Evolutionary conservation across 1,140 invertebrate species (phyloP).

Genomic region (Plodia interpunctella): DNA sequence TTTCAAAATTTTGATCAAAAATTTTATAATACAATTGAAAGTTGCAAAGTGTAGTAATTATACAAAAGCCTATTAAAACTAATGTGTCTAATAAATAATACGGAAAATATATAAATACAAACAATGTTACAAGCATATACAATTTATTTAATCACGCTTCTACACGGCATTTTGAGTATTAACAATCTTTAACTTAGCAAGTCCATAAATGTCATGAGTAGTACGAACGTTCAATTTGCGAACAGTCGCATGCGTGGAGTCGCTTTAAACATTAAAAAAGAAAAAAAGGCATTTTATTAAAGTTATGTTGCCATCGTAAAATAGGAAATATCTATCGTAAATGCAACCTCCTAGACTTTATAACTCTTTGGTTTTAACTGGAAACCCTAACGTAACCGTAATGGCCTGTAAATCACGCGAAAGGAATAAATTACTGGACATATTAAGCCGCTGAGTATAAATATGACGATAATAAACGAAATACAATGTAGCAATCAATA

Average conservation of each 20-base stretch:
- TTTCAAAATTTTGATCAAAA: too few relatives aligned
- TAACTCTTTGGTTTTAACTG: slow-evolving; percentile 40
- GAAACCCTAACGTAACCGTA: slow-evolving; percentile 45
- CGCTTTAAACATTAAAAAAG: slow-evolving; percentile 23
- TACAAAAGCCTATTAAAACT: neutral
- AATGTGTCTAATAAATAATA: slow-evolving; percentile 2
- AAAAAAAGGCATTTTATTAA: slow-evolving; percentile 30
- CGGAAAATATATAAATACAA: neutral
- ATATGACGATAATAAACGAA: slow-evolving; percentile 40
- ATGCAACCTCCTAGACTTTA: slow-evolving; percentile 45
- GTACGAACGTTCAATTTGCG: slow-evolving; percentile 14
- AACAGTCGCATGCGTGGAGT: slow-evolving; percentile 20
- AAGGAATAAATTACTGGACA: slow-evolving; percentile 55
- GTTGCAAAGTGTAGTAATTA: too few relatives aligned
- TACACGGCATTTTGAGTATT: slow-evolving; percentile 16
- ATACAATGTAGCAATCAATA: slow-evolving; percentile 36
- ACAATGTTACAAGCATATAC: neutral
- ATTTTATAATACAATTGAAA: too few relatives aligned
- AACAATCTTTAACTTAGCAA: slow-evolving; percentile 23
- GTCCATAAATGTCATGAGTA: slow-evolving; percentile 25
- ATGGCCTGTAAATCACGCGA: slow-evolving; percentile 52
- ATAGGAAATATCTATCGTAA: slow-evolving; percentile 39
- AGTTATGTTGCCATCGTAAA: slow-evolving; percentile 40
- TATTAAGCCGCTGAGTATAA: slow-evolving; percentile 41
- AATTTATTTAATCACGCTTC: slow-evolving; percentile 21